Base-by-base conservation (phyloP, 2,888 invertebrate genomes). In the Bruchidius siliquastri region DNA sequence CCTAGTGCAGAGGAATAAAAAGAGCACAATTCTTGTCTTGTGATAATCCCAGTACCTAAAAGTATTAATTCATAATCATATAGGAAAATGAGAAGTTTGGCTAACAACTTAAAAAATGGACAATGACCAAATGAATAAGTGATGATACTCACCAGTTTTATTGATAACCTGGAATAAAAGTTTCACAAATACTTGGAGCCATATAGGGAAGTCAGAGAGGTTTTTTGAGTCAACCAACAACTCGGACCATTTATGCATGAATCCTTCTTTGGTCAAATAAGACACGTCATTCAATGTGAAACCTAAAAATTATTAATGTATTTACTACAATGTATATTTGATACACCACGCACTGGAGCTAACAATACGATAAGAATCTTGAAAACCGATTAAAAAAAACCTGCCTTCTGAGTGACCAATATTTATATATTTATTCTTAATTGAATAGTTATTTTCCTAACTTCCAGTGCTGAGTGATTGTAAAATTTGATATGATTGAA, bases 1-100 rank as follows among this genome's bases (percentile, higher is more conserved):
- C 92, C 91, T 74, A 93, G 88, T 70, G 93, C 92, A 6, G 92
- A 92, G 13, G 92, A 90, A 84, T 92, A 93, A 86, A 93, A 93
- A 21, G 90, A 89, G 67, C 90, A 90, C 68, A 93, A 85, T 77
- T 93, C 92, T 71, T 90, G 87, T 80, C 90, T 91, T 18, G 90
- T 90, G 77, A 93, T 91, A 75, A 89, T 88, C n/a, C 92, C 92
- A 22, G 89, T 88, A 76, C 90, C 93, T 91, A 71, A 73, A 76
- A 76, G 22, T 20, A 20, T n/a, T 21, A 67, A 67, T 73, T 74
- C 6, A 32, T 68, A 69, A 73, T 49, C 2, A 67, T 32, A 73
- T 20, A 74, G 66, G 30, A 22, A 21, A 20, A 21, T 72, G 73
- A 72, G 3, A n/a, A 67, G 2, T 67, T 67, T 26, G 26, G 2